These are phyloP conservation scores for Ellobium chinense DNA, from an alignment of 2,888 invertebrate species.

Conservation along the genomic window DNA sequence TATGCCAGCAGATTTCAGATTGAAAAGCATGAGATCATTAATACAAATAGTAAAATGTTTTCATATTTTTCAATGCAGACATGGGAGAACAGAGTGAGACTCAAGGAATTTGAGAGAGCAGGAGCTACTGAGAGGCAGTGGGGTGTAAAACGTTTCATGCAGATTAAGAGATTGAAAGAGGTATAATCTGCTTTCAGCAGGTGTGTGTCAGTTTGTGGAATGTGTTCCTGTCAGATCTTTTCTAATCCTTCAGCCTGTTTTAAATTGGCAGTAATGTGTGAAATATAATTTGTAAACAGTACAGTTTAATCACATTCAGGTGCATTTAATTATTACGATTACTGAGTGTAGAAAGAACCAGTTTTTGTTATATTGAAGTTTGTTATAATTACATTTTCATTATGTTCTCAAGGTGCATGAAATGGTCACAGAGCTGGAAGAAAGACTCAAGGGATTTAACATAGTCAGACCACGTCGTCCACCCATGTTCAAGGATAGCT, in stretches of 20 bases:
- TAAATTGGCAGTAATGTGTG: too few species aligned
- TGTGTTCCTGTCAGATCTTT: too few species aligned
- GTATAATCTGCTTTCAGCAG: too few species aligned
- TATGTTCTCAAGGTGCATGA: constrained; percentile 79
- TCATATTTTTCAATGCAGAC: constrained; percentile 80
- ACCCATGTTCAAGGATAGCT: constrained; percentile 55
- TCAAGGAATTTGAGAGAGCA: constrained; percentile 82
- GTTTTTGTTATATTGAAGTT: background rate
- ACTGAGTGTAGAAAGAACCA: too few species aligned
- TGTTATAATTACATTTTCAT: background rate
- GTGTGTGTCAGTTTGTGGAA: too few species aligned
- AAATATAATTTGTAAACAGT: too few species aligned
- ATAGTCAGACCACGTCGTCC: constrained; percentile 77
- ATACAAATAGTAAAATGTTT: too few species aligned
- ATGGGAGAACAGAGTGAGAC: constrained; percentile 84
- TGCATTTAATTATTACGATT: too few species aligned
- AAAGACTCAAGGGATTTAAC: constrained; percentile 83
- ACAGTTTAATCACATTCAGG: too few species aligned
- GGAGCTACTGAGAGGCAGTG: constrained; percentile 80
- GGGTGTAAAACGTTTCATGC: constrained; percentile 69
- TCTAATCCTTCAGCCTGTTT: too few species aligned
- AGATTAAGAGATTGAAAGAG: constrained; percentile 70
- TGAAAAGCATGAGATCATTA: too few species aligned
- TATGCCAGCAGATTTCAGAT: too few species aligned
- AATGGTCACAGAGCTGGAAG: constrained; percentile 85